These are phyloP conservation scores for Listrodromus nycthemerus DNA, from an alignment of 2,888 invertebrate genomes.

Conservation along the genomic window DNA sequence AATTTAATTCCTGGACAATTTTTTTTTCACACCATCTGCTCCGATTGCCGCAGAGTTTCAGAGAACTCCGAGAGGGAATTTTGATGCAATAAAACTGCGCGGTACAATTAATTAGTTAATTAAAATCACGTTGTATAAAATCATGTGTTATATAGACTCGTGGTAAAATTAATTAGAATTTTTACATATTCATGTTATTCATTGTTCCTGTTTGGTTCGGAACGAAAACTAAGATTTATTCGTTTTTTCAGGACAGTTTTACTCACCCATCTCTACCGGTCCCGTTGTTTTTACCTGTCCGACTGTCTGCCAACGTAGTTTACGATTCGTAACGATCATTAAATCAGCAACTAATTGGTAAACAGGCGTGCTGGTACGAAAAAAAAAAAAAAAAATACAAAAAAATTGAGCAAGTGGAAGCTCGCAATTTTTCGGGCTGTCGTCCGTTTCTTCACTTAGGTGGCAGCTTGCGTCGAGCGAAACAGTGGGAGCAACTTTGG, in stretches of 20 bases:
- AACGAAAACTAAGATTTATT: conserved; percentile 8
- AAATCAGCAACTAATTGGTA: conserved; percentile 52
- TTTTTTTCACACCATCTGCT: too few species aligned
- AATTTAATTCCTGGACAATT: background rate
- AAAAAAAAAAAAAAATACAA: background rate
- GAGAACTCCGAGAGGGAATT: too few species aligned
- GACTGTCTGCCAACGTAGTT: conserved; percentile 51
- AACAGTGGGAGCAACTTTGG: conserved; percentile 9
- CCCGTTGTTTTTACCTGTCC: conserved; percentile 28
- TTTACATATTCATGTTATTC: conserved; percentile 26
- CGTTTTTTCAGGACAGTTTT: conserved; percentile 19
- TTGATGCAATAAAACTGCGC: too few species aligned
- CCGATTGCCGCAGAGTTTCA: too few species aligned
- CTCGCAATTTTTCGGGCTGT: conserved; percentile 40
- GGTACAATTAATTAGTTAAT: too few species aligned
- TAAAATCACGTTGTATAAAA: background rate
- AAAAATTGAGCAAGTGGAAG: conserved; percentile 22
- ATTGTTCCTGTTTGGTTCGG: background rate
- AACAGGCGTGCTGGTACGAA: conserved; percentile 11
- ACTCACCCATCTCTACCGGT: conserved; percentile 32
- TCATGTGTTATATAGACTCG: conserved; percentile 9
- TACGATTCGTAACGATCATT: conserved; percentile 56
- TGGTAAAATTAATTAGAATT: conserved; percentile 31
- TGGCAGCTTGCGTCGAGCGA: background rate
- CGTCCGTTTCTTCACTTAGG: background rate